Evolutionary conservation across 1,140 invertebrate genomes (phyloP).

Genomic region (Plectus sambesii): DNA sequence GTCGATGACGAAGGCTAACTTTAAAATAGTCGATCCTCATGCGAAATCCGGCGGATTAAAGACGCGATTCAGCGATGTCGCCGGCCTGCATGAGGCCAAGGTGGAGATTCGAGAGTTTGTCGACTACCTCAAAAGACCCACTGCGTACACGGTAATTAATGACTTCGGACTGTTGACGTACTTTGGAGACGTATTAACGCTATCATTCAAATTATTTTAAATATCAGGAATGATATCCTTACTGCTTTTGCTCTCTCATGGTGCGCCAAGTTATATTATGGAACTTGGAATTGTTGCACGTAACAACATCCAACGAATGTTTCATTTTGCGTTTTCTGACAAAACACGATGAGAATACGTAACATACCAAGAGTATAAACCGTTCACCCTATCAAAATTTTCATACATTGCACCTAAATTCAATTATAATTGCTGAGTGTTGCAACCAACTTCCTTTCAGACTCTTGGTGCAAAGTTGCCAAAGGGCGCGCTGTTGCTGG

Average conservation of each 20-base stretch:
- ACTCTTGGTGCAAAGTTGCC: slow-evolving; percentile 78
- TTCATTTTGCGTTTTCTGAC: too few species aligned
- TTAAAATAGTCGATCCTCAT: slow-evolving; percentile 72
- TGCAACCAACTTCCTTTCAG: slow-evolving; percentile 39
- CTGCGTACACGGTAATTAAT: slow-evolving; percentile 69
- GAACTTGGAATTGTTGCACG: too few species aligned
- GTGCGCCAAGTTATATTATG: background rate
- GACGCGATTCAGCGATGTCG: slow-evolving; percentile 81
- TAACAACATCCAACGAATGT: too few species aligned
- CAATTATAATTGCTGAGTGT: slow-evolving; percentile 3
- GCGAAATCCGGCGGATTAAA: slow-evolving; percentile 64
- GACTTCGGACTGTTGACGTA: too few species aligned
- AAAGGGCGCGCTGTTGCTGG: slow-evolving; percentile 57
- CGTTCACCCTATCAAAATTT: background rate
- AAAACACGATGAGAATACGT: too few species aligned
- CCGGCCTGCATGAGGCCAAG: slow-evolving; percentile 89
- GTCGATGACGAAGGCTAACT: slow-evolving; percentile 71
- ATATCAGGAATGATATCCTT: background rate
- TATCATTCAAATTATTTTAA: too few species aligned
- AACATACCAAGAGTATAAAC: too few species aligned
- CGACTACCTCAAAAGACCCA: slow-evolving; percentile 84
- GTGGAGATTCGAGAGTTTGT: slow-evolving; percentile 95
- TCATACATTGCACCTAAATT: background rate
- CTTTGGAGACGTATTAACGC: too few species aligned
- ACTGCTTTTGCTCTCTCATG: background rate